Evolutionary conservation across 2,888 invertebrate species (phyloP).

Genomic region (Rhagonycha fulva): DNA sequence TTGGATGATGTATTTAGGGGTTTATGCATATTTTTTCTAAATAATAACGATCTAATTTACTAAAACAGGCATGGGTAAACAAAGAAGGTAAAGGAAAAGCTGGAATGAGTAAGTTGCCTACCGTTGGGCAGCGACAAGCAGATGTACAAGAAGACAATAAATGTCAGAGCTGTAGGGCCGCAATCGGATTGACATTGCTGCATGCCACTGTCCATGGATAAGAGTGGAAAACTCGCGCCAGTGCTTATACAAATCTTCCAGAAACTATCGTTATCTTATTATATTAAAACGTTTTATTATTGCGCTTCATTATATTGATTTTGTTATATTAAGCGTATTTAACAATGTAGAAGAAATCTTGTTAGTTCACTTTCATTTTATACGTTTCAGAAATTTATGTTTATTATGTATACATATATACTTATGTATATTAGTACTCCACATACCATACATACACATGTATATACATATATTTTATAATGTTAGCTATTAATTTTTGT

Average conservation of each 20-base stretch:
- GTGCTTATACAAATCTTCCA: slow-evolving; percentile 41
- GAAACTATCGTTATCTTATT: slow-evolving; percentile 37
- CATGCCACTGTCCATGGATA: slow-evolving; percentile 53
- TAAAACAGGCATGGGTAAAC: not conserved
- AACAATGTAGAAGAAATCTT: slow-evolving; percentile 24
- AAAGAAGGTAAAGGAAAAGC: not conserved
- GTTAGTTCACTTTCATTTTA: slow-evolving; percentile 44
- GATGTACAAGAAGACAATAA: slow-evolving; percentile 56
- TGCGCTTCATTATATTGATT: slow-evolving; percentile 35
- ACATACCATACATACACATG: slow-evolving; percentile 50
- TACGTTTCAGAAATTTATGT: slow-evolving; percentile 41
- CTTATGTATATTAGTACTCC: slow-evolving; percentile 44
- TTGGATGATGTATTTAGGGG: not conserved
- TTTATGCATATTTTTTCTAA: not conserved
- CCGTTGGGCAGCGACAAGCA: slow-evolving; percentile 57
- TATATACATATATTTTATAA: slow-evolving; percentile 50
- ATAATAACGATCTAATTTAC: not conserved
- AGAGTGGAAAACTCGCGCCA: slow-evolving; percentile 47
- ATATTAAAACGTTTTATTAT: slow-evolving; percentile 32
- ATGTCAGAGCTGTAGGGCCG: slow-evolving; percentile 53
- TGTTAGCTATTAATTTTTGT: slow-evolving; percentile 47
- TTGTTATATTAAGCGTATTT: slow-evolving; percentile 32
- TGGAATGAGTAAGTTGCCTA: slow-evolving; percentile 38
- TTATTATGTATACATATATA: slow-evolving; percentile 49
- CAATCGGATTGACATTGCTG: slow-evolving; percentile 54